Percentiles rank a stretch among this genome's conserved stretches.
phyloP scores from a whole-genome alignment of 2,888 invertebrate genomes.

The Gibbula magus region DNA sequence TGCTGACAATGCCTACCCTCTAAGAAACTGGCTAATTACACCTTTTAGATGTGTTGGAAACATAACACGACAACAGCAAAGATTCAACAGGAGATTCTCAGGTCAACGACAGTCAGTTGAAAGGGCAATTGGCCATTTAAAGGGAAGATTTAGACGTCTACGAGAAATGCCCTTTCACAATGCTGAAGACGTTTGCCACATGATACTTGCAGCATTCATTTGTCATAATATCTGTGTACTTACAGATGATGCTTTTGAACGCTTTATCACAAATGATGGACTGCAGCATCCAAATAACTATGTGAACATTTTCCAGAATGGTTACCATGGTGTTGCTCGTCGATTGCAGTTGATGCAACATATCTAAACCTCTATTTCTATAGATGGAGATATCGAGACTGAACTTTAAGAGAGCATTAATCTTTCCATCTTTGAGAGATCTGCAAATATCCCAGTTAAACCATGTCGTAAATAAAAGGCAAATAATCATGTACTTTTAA shows the following conservation, averaged over 20 bases:
- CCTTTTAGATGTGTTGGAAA: conserved; percentile 39
- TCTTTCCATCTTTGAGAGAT: no score
- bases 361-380: no score
- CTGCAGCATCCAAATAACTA: background rate
- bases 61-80: conserved; percentile 31
- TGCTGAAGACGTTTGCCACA: background rate
- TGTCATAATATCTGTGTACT: conserved; percentile 25
- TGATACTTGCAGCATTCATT: conserved; percentile 22
- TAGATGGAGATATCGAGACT: no score
- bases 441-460: no score
- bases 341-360: background rate
- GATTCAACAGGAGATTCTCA: conserved; percentile 28
- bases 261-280: conserved; percentile 64
- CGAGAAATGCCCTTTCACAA: background rate
- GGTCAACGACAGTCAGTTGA: background rate
- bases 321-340: background rate
- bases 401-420: no score
- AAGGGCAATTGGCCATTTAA: background rate
- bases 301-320: background rate
- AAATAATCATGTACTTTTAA: no score
- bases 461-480: no score
- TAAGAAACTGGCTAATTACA: conserved; percentile 28
- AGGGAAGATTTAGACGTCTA: background rate
- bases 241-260: conserved; percentile 11
- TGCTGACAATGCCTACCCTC: conserved; percentile 42